Conservation (phyloP, 2,888 invertebrate genomes). For the Keiferia lycopersicella region DNA sequence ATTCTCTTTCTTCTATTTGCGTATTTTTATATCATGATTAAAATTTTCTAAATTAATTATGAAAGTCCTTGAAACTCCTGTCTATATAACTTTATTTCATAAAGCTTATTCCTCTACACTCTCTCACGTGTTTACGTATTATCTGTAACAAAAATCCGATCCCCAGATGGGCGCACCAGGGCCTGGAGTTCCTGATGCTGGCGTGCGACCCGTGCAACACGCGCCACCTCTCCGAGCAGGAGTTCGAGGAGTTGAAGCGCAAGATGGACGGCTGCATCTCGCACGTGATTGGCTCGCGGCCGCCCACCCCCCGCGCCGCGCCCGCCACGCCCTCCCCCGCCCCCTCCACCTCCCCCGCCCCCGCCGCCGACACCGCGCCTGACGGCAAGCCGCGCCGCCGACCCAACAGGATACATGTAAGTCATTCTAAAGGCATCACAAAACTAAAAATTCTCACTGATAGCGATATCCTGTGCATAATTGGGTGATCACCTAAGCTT, state of each 20-base stretch:
- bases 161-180: slow-evolving; percentile 92
- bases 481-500: too few relatives aligned
- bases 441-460: neutral
- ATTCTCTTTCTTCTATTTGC: too few relatives aligned
- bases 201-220: slow-evolving; percentile 93
- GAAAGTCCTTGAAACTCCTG: too few relatives aligned
- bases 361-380: slow-evolving; percentile 30
- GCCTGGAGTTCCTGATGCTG: slow-evolving; percentile 91
- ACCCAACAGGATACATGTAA: slow-evolving; percentile 44
- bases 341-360: slow-evolving; percentile 37
- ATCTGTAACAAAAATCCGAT: too few relatives aligned
- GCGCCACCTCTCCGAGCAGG: slow-evolving; percentile 86
- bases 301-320: slow-evolving; percentile 40
- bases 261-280: slow-evolving; percentile 93
- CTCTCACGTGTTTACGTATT: too few relatives aligned
- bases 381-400: neutral
- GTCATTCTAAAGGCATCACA: slow-evolving; percentile 26
- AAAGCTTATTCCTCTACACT: too few relatives aligned
- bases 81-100: too few relatives aligned
- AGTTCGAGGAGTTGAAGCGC: slow-evolving; percentile 89
- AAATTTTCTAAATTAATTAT: too few relatives aligned
- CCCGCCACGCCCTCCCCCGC: slow-evolving; percentile 35
- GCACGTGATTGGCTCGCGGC: slow-evolving; percentile 87
- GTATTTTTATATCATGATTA: too few relatives aligned
- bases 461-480: too few relatives aligned